Percentiles rank a stretch among this genome's conserved stretches.
phyloP scores from a whole-genome alignment of 2,797 vertebrate genomes.

The Ctenopoma kingsleyae region DNA sequence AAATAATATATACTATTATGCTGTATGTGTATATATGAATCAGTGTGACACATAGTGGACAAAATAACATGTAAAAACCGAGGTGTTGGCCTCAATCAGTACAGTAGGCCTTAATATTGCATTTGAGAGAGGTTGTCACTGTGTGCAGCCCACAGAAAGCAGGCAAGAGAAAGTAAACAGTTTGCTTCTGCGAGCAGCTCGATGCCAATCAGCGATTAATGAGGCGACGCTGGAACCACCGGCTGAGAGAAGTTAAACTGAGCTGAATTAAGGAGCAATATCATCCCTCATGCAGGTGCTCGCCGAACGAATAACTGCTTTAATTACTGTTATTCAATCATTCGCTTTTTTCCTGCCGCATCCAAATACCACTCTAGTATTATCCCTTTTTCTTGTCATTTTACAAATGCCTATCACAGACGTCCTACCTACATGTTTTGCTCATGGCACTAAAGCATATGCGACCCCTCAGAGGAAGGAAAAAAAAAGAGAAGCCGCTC shows the following conservation, averaged over 20 bases:
- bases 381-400: conserved; percentile 95
- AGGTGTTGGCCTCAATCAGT: conserved; percentile 36
- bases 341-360: conserved; percentile 85
- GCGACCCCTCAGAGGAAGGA: conserved; percentile 81
- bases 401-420: conserved; percentile 91
- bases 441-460: conserved; percentile 70
- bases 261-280: conserved; percentile 98
- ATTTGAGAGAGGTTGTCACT: conserved; percentile 57
- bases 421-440: conserved; percentile 87
- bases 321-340: conserved; percentile 99
- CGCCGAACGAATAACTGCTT: conserved; percentile 98
- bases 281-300: conserved; percentile 98
- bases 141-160: conserved; percentile 76
- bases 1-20: conserved; percentile 3
- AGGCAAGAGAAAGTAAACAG: conserved; percentile 86
- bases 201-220: conserved; percentile 90
- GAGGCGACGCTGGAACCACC: conserved; percentile 87
- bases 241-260: conserved; percentile 95
- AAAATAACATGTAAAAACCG: conserved; percentile 34
- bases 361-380: conserved; percentile 92
- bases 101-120: conserved; percentile 78
- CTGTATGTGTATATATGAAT: conserved; percentile 20
- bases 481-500: conserved; percentile 46
- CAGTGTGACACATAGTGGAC: conserved; percentile 32
- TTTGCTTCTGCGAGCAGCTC: conserved; percentile 86